Conservation (phyloP, 2,113 vertebrate species). For the Clarias gariepinus region DNA sequence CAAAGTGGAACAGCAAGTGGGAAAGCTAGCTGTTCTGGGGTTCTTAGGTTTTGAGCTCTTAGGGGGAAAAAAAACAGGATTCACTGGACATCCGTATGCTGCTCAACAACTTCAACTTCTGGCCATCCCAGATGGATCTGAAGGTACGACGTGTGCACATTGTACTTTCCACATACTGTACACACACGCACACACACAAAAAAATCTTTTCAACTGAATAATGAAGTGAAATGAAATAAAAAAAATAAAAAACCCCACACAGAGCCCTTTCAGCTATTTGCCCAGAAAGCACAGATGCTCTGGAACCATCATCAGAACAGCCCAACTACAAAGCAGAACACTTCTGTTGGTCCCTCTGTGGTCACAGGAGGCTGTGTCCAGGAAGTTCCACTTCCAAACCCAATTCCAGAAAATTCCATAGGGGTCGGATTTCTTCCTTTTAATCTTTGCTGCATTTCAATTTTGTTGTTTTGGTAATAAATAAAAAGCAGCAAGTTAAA, state of each 20-base stretch:
- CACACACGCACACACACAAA: no score
- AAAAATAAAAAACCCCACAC: constrained; percentile 33
- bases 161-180: constrained; percentile 21
- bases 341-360: constrained; percentile 38
- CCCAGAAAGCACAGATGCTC: constrained; percentile 59
- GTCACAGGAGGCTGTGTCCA: constrained; percentile 36
- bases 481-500: neutral
- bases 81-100: constrained; percentile 36
- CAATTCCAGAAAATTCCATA: constrained; percentile 46
- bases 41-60: constrained; percentile 19
- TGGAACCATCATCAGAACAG: constrained; percentile 52
- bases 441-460: neutral
- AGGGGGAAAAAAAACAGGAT: neutral
- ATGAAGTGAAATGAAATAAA: constrained; percentile 50
- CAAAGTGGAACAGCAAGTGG: constrained; percentile 41
- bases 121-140: constrained; percentile 23
- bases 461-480: neutral
- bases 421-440: constrained; percentile 22
- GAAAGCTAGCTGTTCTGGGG: constrained; percentile 33
- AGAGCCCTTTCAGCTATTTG: constrained; percentile 45
- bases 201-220: constrained; percentile 47
- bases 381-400: constrained; percentile 33
- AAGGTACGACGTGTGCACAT: constrained; percentile 39
- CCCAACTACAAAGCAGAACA: constrained; percentile 49
- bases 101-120: constrained; percentile 4